A percentile compares a stretch with the other conserved stretches of the same genome.
Evolutionary conservation across 2,888 invertebrate genomes (phyloP).

Genomic region (Uloborus plumipes): DNA sequence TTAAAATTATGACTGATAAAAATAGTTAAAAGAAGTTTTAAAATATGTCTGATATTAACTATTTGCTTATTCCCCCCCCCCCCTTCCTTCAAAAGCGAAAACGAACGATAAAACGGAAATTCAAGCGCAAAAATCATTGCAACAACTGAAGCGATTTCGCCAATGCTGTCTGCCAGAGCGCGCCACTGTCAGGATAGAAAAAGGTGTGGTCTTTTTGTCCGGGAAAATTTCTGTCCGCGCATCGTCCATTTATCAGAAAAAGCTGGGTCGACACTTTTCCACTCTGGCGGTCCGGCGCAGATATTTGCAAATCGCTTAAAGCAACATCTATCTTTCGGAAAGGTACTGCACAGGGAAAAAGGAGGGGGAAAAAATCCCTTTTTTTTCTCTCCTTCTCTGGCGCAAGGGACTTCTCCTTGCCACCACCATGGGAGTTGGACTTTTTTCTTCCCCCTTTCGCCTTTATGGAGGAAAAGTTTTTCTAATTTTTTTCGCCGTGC

Average conservation of each 20-base stretch:
- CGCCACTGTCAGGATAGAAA: too few relatives aligned
- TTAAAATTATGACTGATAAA: too few relatives aligned
- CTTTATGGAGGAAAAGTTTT: conserved; percentile 42
- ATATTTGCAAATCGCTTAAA: conserved; percentile 66
- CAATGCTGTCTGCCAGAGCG: too few relatives aligned
- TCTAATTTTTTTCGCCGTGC: conserved; percentile 43
- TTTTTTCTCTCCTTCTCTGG: background rate
- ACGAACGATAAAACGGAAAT: too few relatives aligned
- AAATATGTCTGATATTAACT: too few relatives aligned
- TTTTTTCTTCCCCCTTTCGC: conserved; percentile 24
- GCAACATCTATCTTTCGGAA: conserved; percentile 64
- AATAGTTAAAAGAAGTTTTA: too few relatives aligned
- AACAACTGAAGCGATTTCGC: too few relatives aligned
- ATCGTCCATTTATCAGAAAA: conserved; percentile 63
- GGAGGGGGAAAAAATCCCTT: conserved; percentile 7
- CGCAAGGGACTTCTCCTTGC: conserved; percentile 3
- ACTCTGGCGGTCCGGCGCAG: conserved; percentile 40
- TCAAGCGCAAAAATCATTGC: too few relatives aligned
- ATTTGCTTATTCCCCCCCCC: too few relatives aligned
- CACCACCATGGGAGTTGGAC: background rate
- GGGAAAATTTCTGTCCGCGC: too few relatives aligned
- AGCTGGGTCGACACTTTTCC: conserved; percentile 64
- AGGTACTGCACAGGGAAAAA: conserved; percentile 44
- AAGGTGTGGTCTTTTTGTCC: too few relatives aligned
- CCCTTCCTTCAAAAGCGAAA: too few relatives aligned